Percentiles rank a stretch among this genome's conserved stretches.
These are phyloP conservation scores for Augochlorella aurata DNA, from an alignment of 2,888 invertebrate genomes.

Conservation along the genomic window DNA sequence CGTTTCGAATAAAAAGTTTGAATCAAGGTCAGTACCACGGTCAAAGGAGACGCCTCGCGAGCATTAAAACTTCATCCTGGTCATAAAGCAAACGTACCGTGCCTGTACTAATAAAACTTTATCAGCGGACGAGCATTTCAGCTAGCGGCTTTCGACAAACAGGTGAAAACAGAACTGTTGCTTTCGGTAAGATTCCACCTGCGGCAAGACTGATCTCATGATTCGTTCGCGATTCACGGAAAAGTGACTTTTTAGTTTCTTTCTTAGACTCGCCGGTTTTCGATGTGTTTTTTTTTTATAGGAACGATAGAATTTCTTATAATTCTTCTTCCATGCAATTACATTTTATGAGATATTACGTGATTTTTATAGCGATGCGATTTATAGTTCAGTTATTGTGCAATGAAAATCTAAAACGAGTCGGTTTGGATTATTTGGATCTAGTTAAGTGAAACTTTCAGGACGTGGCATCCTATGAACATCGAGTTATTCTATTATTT, in stretches of 20 bases:
- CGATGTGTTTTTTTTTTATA: no score
- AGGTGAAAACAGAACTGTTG: neutral
- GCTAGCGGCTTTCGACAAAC: neutral
- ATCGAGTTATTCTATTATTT: no score
- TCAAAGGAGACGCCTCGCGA: neutral
- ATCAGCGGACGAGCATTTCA: slow-evolving; percentile 12
- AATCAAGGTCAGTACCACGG: neutral
- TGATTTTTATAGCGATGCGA: no score
- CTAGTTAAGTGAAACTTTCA: no score
- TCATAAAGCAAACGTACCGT: neutral
- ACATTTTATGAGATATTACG: no score
- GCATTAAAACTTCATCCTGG: neutral
- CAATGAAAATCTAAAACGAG: no score
- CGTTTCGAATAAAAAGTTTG: neutral
- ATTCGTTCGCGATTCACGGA: neutral
- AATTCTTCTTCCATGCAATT: no score
- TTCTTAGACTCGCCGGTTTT: no score
- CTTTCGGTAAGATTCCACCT: slow-evolving; percentile 6
- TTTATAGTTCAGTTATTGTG: no score
- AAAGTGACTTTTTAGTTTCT: neutral
- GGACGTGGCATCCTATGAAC: no score
- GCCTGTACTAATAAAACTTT: neutral
- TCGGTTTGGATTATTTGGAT: no score
- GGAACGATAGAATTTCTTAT: no score
- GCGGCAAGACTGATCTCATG: neutral